Evolutionary conservation across 64 coral and sea anemone genomes (phyloP).

Genomic region (Pachyseris speciosa): DNA sequence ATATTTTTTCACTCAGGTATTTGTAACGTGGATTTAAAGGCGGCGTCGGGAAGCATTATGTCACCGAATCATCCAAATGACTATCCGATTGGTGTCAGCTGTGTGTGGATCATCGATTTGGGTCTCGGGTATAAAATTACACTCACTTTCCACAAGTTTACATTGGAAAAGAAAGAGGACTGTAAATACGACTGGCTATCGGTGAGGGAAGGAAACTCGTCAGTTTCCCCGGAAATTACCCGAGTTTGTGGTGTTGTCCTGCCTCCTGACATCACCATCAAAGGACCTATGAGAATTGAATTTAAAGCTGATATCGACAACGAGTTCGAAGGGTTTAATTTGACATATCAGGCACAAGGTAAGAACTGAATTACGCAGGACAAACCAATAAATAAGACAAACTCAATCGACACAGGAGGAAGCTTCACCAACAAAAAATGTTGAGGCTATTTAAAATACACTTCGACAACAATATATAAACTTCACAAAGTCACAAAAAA

Average conservation of each 20-base stretch:
- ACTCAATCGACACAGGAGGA: not conserved
- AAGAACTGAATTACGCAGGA: not conserved
- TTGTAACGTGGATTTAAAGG: constrained; percentile 5
- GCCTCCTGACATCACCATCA: constrained; percentile 31
- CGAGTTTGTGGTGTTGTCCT: constrained; percentile 21
- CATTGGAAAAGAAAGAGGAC: constrained; percentile 26
- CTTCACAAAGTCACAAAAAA: no score
- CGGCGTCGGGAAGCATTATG: constrained; percentile 27
- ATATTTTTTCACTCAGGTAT: constrained; percentile 21
- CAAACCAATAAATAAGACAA: not conserved
- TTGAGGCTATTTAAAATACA: no score
- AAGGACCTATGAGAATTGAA: constrained; percentile 74
- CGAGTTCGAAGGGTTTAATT: not conserved
- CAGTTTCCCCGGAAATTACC: not conserved
- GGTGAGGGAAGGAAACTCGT: not conserved
- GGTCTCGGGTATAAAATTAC: constrained; percentile 65
- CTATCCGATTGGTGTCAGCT: constrained; percentile 25
- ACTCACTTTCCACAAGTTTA: constrained; percentile 60
- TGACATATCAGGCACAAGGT: not conserved
- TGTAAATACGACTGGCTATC: constrained; percentile 65
- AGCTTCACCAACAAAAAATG: not conserved
- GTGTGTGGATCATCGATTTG: constrained; percentile 61
- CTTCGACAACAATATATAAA: no score
- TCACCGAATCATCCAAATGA: constrained; percentile 64
- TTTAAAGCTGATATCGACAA: not conserved